Conservation (phyloP, 37 sponge, comb jelly and placozoan species). For the Cladorhizidae sp. region DNA sequence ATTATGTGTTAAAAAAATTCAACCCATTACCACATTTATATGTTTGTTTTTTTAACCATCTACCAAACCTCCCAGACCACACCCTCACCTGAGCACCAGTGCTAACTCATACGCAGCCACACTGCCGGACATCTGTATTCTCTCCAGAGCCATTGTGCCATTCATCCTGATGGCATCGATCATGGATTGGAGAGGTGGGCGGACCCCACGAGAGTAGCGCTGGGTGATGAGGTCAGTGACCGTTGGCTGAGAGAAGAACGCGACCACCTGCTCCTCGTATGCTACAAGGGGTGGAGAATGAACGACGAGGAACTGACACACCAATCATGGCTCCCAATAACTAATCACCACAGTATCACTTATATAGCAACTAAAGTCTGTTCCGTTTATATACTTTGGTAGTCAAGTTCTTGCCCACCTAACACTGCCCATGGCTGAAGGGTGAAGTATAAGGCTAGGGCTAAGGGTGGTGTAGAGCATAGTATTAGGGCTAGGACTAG, state of each 20-base stretch:
- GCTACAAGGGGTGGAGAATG: neutral
- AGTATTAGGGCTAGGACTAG: too few relatives aligned
- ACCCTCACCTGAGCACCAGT: constrained; percentile 51
- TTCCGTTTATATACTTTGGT: too few relatives aligned
- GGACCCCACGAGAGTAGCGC: constrained; percentile 52
- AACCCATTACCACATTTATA: too few relatives aligned
- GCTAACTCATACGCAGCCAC: constrained; percentile 49
- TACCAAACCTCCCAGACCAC: neutral
- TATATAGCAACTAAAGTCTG: too few relatives aligned
- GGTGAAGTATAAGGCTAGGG: too few relatives aligned
- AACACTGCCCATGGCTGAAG: too few relatives aligned
- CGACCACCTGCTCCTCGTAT: constrained; percentile 78
- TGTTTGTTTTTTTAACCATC: too few relatives aligned
- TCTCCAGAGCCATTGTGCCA: constrained; percentile 45
- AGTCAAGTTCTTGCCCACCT: too few relatives aligned
- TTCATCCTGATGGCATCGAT: constrained; percentile 38
- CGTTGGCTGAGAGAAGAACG: constrained; percentile 74
- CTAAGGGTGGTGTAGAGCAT: too few relatives aligned
- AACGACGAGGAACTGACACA: neutral
- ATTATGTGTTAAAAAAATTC: too few relatives aligned
- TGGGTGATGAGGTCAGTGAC: constrained; percentile 38
- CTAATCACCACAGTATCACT: neutral
- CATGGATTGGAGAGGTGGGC: constrained; percentile 47
- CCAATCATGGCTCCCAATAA: neutral
- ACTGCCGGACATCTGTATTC: constrained; percentile 62